phyloP scores from a whole-genome alignment of 2,113 vertebrate species.

The Lepus europaeus region DNA sequence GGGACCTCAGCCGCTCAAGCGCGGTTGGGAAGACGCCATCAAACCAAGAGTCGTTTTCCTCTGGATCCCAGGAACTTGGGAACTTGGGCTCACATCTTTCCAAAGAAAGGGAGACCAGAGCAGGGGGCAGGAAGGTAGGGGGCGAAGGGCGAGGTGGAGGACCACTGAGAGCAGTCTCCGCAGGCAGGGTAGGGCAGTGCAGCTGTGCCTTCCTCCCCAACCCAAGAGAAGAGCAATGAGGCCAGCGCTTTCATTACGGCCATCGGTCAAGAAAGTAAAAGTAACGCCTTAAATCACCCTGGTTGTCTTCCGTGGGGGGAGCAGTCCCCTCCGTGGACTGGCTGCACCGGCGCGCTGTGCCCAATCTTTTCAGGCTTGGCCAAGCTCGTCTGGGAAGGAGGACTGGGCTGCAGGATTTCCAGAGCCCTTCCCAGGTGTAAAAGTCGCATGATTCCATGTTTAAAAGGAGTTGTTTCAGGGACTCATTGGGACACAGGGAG shows the following conservation, averaged over 20 bases:
- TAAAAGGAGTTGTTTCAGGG: conserved; percentile 5
- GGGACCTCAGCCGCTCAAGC: background rate
- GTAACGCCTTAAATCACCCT: no score
- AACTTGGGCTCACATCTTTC: background rate
- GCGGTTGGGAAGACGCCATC: conserved; percentile 11
- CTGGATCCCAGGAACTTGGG: background rate
- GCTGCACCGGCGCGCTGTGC: background rate
- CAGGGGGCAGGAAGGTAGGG: background rate
- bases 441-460: background rate
- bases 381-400: background rate
- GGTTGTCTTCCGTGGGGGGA: background rate
- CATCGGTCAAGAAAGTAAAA: background rate
- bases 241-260: background rate
- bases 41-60: conserved; percentile 39
- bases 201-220: background rate
- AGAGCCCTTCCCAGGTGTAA: background rate
- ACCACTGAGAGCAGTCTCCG: background rate
- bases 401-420: background rate
- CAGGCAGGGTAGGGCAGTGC: background rate
- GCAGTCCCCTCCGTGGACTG: background rate
- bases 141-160: background rate
- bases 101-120: background rate
- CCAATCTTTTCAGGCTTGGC: background rate
- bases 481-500: background rate
- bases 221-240: background rate